These are phyloP conservation scores for Leptinotarsa undecemlineata DNA, from an alignment of 1,140 invertebrate species.

Conservation along the genomic window DNA sequence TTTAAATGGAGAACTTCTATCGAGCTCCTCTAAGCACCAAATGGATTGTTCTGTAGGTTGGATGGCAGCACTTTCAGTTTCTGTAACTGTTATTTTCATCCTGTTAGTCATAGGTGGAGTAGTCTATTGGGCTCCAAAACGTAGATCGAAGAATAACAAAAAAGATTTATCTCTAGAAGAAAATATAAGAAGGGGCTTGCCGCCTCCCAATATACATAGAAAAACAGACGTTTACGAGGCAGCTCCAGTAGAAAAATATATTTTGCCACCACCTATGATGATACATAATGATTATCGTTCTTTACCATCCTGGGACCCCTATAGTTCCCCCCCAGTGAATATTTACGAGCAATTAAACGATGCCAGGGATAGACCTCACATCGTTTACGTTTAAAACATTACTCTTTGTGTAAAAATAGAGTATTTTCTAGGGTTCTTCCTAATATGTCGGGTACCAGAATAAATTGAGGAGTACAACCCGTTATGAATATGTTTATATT, in stretches of 20 bases:
- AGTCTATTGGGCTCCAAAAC: constrained; percentile 61
- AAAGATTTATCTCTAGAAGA: constrained; percentile 58
- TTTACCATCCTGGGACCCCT: constrained; percentile 63
- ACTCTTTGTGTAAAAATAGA: constrained; percentile 19
- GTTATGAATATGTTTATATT: constrained; percentile 36
- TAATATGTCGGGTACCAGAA: constrained; percentile 34
- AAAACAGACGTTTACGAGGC: constrained; percentile 42
- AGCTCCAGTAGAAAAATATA: constrained; percentile 60
- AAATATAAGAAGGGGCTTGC: constrained; percentile 15
- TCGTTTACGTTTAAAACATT: constrained; percentile 63
- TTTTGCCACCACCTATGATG: constrained; percentile 61
- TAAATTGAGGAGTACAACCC: constrained; percentile 2
- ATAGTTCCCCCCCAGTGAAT: constrained; percentile 59
- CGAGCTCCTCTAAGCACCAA: constrained; percentile 62
- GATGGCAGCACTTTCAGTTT: constrained; percentile 61
- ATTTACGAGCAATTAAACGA: constrained; percentile 65
- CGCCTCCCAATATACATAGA: constrained; percentile 33
- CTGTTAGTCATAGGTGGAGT: constrained; percentile 61
- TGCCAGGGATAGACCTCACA: constrained; percentile 64
- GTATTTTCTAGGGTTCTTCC: constrained; percentile 35
- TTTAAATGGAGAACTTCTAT: constrained; percentile 57
- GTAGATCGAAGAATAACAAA: constrained; percentile 58
- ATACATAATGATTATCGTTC: constrained; percentile 61
- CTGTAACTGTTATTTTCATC: constrained; percentile 61
- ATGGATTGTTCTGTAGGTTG: constrained; percentile 65